Percentiles rank a stretch among this genome's conserved stretches.
These are phyloP conservation scores for Chrysodeixis includens DNA, from an alignment of 2,888 invertebrate genomes.

Conservation along the genomic window DNA sequence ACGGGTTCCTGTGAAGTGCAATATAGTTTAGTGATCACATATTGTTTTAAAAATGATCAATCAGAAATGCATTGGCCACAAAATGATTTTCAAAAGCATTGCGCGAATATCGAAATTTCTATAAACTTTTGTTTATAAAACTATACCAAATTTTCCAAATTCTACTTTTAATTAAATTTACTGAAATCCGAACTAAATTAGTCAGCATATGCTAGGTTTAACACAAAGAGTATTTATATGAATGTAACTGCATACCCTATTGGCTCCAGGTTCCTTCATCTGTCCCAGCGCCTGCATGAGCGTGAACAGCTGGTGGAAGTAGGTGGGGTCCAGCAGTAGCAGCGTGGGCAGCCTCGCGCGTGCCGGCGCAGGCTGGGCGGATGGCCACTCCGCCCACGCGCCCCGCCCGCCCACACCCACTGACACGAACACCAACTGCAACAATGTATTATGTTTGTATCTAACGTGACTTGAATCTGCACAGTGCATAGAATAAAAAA, in stretches of 20 bases:
- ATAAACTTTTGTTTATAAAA: too few species aligned
- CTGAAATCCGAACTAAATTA: too few species aligned
- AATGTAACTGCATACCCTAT: slow-evolving; percentile 88
- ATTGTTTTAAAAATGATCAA: too few species aligned
- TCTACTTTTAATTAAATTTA: too few species aligned
- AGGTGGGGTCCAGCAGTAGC: slow-evolving; percentile 94
- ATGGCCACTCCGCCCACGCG: slow-evolving; percentile 94
- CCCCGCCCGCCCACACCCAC: slow-evolving; percentile 93
- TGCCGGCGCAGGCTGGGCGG: slow-evolving; percentile 95
- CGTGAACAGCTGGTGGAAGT: slow-evolving; percentile 97
- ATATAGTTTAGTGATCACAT: not conserved
- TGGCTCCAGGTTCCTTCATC: slow-evolving; percentile 94
- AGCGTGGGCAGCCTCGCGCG: slow-evolving; percentile 96
- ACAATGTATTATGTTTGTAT: not conserved
- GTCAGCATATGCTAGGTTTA: too few species aligned
- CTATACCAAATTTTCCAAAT: too few species aligned
- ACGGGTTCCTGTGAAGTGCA: slow-evolving; percentile 88
- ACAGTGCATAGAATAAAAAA: too few species aligned
- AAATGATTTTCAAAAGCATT: too few species aligned
- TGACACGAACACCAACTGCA: slow-evolving; percentile 96
- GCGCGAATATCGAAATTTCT: too few species aligned
- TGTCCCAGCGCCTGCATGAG: slow-evolving; percentile 97
- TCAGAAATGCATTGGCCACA: too few species aligned
- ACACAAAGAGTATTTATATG: too few species aligned
- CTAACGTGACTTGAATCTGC: too few species aligned